Base-by-base conservation (phyloP, 37 sponge, comb jelly and placozoan genomes). In the Geodia barretti region DNA sequence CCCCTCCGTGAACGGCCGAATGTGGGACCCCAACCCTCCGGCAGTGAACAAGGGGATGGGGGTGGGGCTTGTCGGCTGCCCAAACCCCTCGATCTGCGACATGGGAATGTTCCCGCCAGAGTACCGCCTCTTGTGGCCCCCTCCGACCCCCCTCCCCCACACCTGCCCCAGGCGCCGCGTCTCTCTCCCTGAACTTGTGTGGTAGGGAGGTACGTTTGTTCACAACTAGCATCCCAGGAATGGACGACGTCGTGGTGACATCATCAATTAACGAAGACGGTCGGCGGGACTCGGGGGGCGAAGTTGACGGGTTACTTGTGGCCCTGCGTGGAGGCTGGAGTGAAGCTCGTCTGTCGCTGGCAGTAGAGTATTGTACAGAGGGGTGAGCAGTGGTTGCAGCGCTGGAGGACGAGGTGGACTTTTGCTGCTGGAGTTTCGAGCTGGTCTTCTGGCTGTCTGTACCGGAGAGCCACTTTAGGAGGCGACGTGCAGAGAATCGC, bases 401-500 rank as follows among this genome's bases (percentile, higher is more conserved):
- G 54, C 14, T 47, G 7, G 54, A 14, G n/a, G n/a, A n/a, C n/a
- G n/a, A n/a, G n/a, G n/a, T n/a, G n/a, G n/a, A n/a, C n/a, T n/a
- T n/a, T 47, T 14, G 54, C 14, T 14, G 54, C 54, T 47, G 54
- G 11, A 14, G 7, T 14, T 47, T 47, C 14, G 7, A 14, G 7
- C 14, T 7, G 14, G 54, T 47, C 54, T 47, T 47, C 14, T 47
- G 54, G 14, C 11, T 14, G 54, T 47, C 38, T 25, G 60, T 5
- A 14, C 32, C 71, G 34, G 64, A 59, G 4, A 79, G 47, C 58
- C 70, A 62, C 68, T 79, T 70, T 26, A 79, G 17, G 39, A 79
- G 20, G 41, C 75, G 64, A 32, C 66, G 40, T 34, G 65, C 58
- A 28, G 73, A 78, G 64, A 85, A 85, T 39, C 25, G 58, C 64